Evolutionary conservation across 2,888 invertebrate species (phyloP), one percentile per base, ranked within the genome.

Genomic region (Eristalinus aeneus): DNA sequence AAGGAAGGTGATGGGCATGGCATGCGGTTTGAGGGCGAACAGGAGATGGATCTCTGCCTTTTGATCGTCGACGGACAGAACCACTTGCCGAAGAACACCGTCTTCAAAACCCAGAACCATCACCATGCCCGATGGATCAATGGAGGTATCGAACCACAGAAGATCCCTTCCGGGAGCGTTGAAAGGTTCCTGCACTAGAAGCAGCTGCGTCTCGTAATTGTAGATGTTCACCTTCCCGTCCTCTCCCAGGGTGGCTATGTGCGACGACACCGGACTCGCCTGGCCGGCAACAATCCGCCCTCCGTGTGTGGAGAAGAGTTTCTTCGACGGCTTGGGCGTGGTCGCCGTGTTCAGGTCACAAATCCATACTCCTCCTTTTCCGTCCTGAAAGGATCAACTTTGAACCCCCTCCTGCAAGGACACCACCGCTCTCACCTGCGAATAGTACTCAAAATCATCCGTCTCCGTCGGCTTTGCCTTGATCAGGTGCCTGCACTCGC

Each of bases 361-460:
- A 46, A 94, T 91, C 96, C 96, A 97, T 64, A 98, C 93, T 1
- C 97, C 97, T 11, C 98, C 98, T 87, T 95, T 96, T 1, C 96
- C 97, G 93, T 98, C 98, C 97, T 97, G 86, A 8, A 16, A 46
- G 16, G 16, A 46, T 8, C 1, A 1, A 16, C 9, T 1, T 46
- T 8, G 16, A 46, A n/a, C n/a, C n/a, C n/a, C n/a, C n/a, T n/a
- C n/a, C n/a, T n/a, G n/a, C n/a, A n/a, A n/a, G n/a, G n/a, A n/a
- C n/a, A n/a, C n/a, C n/a, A 0, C 16, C 6, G 8, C 1, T 85
- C 86, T 81, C 92, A 97, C 97, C 94, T 98, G 97, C 20, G 95
- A 96, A 91, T 96, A 97, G 95, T 96, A 96, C 64, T 89, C 88
- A 58, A 88, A 91, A 82, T 92, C 93, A 83, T 91, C 90, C n/a